phyloP scores from a whole-genome alignment of 2,888 invertebrate species.

The Gari tellinella region DNA sequence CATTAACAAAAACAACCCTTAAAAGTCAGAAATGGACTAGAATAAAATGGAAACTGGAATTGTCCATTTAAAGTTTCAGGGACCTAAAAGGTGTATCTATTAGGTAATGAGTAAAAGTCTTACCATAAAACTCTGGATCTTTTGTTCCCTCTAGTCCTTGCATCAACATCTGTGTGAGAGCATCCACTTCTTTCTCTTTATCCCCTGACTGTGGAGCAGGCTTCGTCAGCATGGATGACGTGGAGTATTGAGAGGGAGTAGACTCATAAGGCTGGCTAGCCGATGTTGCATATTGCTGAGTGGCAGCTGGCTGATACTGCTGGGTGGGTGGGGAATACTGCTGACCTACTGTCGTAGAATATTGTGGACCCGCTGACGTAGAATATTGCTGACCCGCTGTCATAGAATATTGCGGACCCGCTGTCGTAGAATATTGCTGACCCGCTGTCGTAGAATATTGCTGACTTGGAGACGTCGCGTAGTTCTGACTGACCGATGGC shows the following conservation, averaged over 20 bases:
- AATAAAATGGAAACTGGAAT: no score
- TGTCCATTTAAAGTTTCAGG: no score
- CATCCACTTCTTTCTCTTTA: conserved; percentile 94
- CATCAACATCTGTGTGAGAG: conserved; percentile 93
- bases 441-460: conserved; percentile 15
- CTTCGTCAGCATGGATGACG: not conserved
- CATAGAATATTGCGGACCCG: conserved; percentile 15
- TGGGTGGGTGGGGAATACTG: conserved; percentile 9
- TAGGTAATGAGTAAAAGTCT: conserved; percentile 12
- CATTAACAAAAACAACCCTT: no score
- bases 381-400: not conserved
- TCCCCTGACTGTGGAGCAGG: not conserved
- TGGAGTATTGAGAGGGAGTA: conserved; percentile 1
- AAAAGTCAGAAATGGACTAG: no score
- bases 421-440: conserved; percentile 6
- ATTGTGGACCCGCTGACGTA: conserved; percentile 7
- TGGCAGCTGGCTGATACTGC: conserved; percentile 14
- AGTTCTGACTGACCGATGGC: not conserved
- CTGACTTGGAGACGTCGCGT: not conserved
- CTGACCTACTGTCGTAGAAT: conserved; percentile 12
- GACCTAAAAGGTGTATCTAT: no score
- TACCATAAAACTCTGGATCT: conserved; percentile 89
- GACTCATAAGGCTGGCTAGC: conserved; percentile 1
- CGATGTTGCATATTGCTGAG: conserved; percentile 1
- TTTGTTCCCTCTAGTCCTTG: conserved; percentile 89